A percentile compares a stretch with the other conserved stretches of the same genome.
phyloP scores from a whole-genome alignment of 2,888 invertebrate genomes.

The Watsonalla binaria region DNA sequence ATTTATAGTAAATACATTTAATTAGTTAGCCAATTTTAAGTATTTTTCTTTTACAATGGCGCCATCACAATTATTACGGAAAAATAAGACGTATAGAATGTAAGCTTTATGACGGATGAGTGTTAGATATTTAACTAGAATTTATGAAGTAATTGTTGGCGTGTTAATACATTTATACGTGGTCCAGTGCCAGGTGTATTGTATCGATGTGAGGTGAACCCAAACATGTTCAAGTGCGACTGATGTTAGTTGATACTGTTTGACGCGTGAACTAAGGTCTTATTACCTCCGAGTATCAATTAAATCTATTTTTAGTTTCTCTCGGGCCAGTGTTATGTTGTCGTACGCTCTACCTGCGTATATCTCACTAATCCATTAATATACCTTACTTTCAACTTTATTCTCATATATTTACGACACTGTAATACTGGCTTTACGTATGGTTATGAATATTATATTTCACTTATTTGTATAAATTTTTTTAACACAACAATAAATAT shows the following conservation, averaged over 20 bases:
- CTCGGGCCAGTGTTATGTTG: slow-evolving; percentile 49
- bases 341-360: slow-evolving; percentile 11
- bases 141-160: slow-evolving; percentile 64
- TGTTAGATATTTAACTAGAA: slow-evolving; percentile 64
- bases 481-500: slow-evolving; percentile 78
- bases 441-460: slow-evolving; percentile 72
- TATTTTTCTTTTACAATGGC: slow-evolving; percentile 48
- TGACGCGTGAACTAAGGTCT: slow-evolving; percentile 67
- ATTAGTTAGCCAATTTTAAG: slow-evolving; percentile 72
- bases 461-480: slow-evolving; percentile 77
- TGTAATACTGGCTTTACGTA: slow-evolving; percentile 55
- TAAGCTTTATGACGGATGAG: slow-evolving; percentile 57
- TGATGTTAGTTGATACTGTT: slow-evolving; percentile 71
- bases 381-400: background rate
- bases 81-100: slow-evolving; percentile 51
- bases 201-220: slow-evolving; percentile 41
- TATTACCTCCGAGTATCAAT: slow-evolving; percentile 79
- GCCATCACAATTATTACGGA: slow-evolving; percentile 69
- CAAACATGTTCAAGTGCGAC: slow-evolving; percentile 55
- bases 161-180: slow-evolving; percentile 52
- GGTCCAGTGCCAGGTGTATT: slow-evolving; percentile 38
- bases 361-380: slow-evolving; percentile 6
- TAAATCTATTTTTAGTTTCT: slow-evolving; percentile 68
- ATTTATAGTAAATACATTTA: slow-evolving; percentile 40
- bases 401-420: slow-evolving; percentile 30